Conservation (phyloP, 37 sponge, comb jelly and placozoan genomes). For the Ephydatia muelleri region DNA sequence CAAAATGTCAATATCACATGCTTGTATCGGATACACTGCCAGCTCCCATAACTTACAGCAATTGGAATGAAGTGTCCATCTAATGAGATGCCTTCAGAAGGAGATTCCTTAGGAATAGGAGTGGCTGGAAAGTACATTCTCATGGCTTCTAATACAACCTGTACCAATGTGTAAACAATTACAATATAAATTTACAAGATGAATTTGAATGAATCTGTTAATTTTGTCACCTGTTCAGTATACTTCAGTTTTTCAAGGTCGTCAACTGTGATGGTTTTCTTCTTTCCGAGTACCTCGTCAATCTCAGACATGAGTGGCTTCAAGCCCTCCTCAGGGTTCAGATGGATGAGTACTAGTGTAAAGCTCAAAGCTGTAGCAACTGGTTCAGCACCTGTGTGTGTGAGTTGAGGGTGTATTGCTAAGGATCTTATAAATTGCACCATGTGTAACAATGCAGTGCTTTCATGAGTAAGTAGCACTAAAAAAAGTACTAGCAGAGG, state of each 20-base stretch:
- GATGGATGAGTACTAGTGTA: background rate
- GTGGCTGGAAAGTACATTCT: conserved; percentile 18
- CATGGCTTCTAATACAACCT: conserved; percentile 27
- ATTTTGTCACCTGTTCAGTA: conserved; percentile 4
- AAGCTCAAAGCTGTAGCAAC: background rate
- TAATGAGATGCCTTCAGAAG: background rate
- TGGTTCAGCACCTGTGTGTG: conserved; percentile 19
- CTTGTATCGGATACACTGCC: no score
- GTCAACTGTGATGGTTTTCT: background rate
- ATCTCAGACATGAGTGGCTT: background rate
- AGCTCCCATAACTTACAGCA: background rate
- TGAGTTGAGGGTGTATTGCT: conserved; percentile 32
- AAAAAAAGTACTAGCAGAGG: background rate
- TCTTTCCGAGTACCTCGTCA: background rate
- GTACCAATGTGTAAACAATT: background rate
- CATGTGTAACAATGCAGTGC: no score
- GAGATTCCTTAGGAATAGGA: background rate
- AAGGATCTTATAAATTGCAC: conserved; percentile 10
- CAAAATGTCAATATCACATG: no score
- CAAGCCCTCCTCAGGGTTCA: background rate
- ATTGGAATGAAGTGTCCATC: conserved; percentile 2
- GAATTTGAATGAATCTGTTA: background rate
- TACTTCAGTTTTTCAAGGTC: conserved; percentile 6
- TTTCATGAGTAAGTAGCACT: background rate
- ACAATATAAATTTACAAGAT: background rate